These are phyloP conservation scores for Sterna hirundo DNA, from an alignment of 2,113 vertebrate genomes.

Conservation along the genomic window DNA sequence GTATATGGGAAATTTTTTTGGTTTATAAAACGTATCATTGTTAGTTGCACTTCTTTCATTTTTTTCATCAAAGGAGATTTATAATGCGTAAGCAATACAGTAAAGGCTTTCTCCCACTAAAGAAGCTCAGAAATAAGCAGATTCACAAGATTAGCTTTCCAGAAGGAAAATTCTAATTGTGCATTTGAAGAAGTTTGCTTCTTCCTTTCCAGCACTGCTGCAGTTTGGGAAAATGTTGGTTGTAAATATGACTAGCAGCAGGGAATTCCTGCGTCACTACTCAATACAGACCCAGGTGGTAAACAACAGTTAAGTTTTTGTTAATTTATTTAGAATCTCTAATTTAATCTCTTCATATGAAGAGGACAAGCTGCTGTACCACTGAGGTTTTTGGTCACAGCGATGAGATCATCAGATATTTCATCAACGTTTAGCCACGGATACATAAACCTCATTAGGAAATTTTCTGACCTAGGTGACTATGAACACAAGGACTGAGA, in stretches of 20 bases:
- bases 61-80: conserved; percentile 22
- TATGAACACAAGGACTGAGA: neutral
- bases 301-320: neutral
- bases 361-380: neutral
- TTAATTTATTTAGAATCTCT: neutral
- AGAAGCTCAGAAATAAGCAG: conserved; percentile 19
- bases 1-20: neutral
- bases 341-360: neutral
- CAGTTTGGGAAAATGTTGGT: neutral
- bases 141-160: neutral
- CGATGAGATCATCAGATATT: neutral
- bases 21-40: neutral
- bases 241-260: neutral
- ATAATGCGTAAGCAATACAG: neutral
- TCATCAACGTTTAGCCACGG: neutral
- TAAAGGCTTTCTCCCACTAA: neutral
- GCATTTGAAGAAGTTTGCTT: neutral
- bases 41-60: neutral
- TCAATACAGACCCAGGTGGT: neutral
- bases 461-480: neutral
- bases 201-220: neutral
- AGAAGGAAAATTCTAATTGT: conserved; percentile 22
- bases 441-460: neutral
- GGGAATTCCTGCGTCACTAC: neutral
- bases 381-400: neutral